phyloP scores from a whole-genome alignment of 2,113 vertebrate genomes.

The Nothocercus julius region DNA sequence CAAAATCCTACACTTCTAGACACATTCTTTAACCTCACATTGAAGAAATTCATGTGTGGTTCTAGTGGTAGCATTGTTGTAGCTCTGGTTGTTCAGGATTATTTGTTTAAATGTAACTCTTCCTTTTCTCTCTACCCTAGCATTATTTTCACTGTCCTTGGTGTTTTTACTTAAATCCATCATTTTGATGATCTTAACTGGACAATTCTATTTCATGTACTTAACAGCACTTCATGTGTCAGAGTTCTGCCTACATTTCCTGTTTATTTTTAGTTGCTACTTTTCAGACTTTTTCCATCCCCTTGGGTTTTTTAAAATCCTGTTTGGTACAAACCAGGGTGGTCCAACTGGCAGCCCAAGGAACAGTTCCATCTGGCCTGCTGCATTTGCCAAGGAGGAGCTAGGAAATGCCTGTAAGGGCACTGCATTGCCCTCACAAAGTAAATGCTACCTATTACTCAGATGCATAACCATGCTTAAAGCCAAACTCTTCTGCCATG shows the following conservation, averaged over 20 bases:
- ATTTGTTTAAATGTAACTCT: not conserved
- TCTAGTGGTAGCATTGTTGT: not conserved
- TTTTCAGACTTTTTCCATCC: slow-evolving; percentile 66
- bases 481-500: not conserved
- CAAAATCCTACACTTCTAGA: not conserved
- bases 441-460: slow-evolving; percentile 37
- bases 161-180: slow-evolving; percentile 31
- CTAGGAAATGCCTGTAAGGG: slow-evolving; percentile 53
- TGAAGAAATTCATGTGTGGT: not conserved
- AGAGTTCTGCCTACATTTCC: slow-evolving; percentile 61
- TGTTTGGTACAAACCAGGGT: slow-evolving; percentile 71
- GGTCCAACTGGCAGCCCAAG: slow-evolving; percentile 72
- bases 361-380: slow-evolving; percentile 69
- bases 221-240: slow-evolving; percentile 36
- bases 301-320: slow-evolving; percentile 59
- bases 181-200: slow-evolving; percentile 42
- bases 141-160: not conserved
- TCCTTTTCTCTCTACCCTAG: slow-evolving; percentile 12
- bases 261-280: slow-evolving; percentile 70
- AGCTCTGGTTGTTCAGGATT: not conserved
- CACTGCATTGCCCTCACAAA: slow-evolving; percentile 24
- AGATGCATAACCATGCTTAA: not conserved
- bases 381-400: slow-evolving; percentile 67
- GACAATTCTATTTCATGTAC: slow-evolving; percentile 27
- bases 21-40: not conserved